Conservation (phyloP, 2,797 vertebrate species). For the Coilia nasus region DNA sequence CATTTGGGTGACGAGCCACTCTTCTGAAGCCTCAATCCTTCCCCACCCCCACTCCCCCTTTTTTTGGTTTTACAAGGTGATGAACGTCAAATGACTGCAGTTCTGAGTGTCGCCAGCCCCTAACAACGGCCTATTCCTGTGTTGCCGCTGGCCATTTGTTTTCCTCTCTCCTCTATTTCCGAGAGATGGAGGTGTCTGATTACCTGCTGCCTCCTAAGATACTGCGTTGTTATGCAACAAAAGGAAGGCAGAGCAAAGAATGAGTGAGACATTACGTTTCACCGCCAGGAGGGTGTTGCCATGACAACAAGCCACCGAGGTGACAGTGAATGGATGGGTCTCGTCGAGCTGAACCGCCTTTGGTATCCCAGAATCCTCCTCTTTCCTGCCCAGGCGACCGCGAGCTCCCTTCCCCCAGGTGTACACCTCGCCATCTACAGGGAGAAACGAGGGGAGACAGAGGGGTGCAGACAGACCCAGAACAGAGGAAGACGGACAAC, state of each 20-base stretch:
- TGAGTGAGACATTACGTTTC: conserved; percentile 86
- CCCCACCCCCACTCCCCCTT: background rate
- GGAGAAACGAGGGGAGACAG: background rate
- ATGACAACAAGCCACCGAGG: conserved; percentile 96
- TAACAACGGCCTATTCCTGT: background rate
- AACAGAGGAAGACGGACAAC: too few species aligned
- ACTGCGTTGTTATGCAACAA: background rate
- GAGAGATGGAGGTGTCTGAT: background rate
- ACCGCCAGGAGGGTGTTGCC: conserved; percentile 95
- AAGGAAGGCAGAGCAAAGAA: conserved; percentile 48
- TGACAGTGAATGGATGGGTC: conserved; percentile 86
- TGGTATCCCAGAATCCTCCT: conserved; percentile 87
- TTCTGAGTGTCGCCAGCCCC: background rate
- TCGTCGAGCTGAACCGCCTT: conserved; percentile 89
- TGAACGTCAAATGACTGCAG: background rate
- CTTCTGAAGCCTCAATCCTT: background rate
- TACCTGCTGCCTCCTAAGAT: background rate
- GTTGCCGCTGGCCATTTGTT: background rate
- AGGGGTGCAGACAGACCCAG: background rate
- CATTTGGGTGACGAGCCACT: background rate
- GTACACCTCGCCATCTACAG: conserved; percentile 89
- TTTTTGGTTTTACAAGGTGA: background rate
- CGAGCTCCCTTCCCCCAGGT: conserved; percentile 98
- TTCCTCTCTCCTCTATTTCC: background rate
- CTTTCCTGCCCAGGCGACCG: conserved; percentile 92